Conservation (phyloP, 2,888 invertebrate species). For the Odontocerum albicorne region DNA sequence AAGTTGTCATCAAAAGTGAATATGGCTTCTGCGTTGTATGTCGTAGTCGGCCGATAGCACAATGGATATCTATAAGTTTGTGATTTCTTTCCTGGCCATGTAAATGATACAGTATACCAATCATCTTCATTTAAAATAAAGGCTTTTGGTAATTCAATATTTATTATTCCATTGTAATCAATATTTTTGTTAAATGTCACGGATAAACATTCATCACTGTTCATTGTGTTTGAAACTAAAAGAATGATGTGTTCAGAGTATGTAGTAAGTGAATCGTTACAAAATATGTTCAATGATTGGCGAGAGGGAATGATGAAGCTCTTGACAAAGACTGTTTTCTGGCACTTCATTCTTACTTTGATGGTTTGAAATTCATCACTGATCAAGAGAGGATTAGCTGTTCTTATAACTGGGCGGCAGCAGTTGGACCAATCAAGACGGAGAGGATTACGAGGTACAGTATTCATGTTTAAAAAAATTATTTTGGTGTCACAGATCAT, state of each 20-base stretch:
- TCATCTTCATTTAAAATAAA: slow-evolving; percentile 50
- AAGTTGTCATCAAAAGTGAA: slow-evolving; percentile 53
- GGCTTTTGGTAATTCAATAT: slow-evolving; percentile 49
- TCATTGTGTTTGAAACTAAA: slow-evolving; percentile 46
- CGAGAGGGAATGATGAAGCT: slow-evolving; percentile 52
- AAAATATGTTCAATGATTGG: slow-evolving; percentile 48
- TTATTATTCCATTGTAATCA: slow-evolving; percentile 51
- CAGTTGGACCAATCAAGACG: slow-evolving; percentile 50
- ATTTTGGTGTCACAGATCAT: slow-evolving; percentile 38
- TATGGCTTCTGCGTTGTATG: slow-evolving; percentile 43
- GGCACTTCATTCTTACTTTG: slow-evolving; percentile 47
- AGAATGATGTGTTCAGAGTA: slow-evolving; percentile 52
- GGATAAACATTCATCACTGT: slow-evolving; percentile 46
- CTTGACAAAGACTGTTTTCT: slow-evolving; percentile 53
- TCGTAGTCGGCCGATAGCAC: slow-evolving; percentile 47
- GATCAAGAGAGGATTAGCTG: slow-evolving; percentile 49
- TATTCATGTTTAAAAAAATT: slow-evolving; percentile 15
- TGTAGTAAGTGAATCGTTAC: slow-evolving; percentile 43
- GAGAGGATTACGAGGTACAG: slow-evolving; percentile 43
- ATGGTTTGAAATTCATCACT: slow-evolving; percentile 46
- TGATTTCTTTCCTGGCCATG: slow-evolving; percentile 47
- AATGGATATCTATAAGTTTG: slow-evolving; percentile 49
- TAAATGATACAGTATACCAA: slow-evolving; percentile 52
- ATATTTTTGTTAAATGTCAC: slow-evolving; percentile 48
- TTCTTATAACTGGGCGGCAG: slow-evolving; percentile 48